These are phyloP conservation scores for Phymorhynchus buccinoides DNA, from an alignment of 1,140 invertebrate genomes.

Conservation along the genomic window DNA sequence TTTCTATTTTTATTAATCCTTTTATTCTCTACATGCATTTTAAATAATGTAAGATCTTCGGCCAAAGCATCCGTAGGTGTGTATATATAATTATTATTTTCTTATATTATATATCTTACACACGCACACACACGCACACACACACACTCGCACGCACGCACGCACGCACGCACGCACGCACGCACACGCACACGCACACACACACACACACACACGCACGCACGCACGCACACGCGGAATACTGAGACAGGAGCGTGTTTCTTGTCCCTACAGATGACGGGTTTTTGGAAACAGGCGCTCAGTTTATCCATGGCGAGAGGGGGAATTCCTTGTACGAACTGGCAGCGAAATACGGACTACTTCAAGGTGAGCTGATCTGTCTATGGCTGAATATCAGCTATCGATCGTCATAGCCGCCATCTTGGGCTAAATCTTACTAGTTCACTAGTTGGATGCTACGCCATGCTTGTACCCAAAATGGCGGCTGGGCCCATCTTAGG, in stretches of 20 bases:
- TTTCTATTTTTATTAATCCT: no score
- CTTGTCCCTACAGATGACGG: not conserved
- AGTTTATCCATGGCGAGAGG: constrained; percentile 34
- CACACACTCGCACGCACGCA: not conserved
- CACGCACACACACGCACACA: not conserved
- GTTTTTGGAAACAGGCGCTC: constrained; percentile 11
- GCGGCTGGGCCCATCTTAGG: no score
- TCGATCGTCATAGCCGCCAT: no score
- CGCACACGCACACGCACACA: constrained; percentile 7
- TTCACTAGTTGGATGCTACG: no score
- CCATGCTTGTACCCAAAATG: no score
- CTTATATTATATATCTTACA: no score
- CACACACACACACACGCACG: not conserved
- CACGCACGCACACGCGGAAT: not conserved
- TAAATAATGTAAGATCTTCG: no score
- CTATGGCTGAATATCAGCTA: no score
- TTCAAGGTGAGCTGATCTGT: constrained; percentile 25
- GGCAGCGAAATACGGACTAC: constrained; percentile 1
- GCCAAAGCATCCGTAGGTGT: no score
- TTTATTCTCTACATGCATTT: no score
- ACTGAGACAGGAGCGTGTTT: not conserved
- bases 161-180: not conserved
- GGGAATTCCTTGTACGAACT: constrained; percentile 12
- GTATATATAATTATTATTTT: no score
- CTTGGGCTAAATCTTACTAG: no score